phyloP scores from a whole-genome alignment of 2,113 vertebrate genomes.

The Capra hircus region DNA sequence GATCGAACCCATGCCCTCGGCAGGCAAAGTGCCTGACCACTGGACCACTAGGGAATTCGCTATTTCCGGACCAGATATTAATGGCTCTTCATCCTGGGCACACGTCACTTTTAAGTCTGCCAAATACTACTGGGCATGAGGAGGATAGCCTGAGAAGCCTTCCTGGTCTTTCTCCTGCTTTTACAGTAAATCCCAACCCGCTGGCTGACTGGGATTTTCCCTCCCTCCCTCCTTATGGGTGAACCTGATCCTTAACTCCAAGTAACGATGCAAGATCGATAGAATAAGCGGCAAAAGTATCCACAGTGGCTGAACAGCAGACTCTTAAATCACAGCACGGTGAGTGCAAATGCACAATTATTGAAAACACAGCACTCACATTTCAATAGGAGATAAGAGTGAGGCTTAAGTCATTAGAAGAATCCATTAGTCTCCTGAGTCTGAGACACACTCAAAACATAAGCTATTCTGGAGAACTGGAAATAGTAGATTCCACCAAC shows the following conservation, averaged over 20 bases:
- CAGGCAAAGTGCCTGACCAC: not conserved
- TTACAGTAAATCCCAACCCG: constrained; percentile 38
- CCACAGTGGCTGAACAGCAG: constrained; percentile 72
- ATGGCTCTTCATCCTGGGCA: not conserved
- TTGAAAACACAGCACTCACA: constrained; percentile 61
- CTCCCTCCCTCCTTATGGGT: not conserved
- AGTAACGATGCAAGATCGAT: constrained; percentile 65
- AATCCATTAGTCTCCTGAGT: constrained; percentile 41
- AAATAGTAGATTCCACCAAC: not conserved
- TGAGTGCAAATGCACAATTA: constrained; percentile 67
- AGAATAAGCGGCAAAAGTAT: constrained; percentile 72
- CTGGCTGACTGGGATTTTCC: constrained; percentile 46
- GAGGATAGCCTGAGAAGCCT: constrained; percentile 44
- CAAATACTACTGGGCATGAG: constrained; percentile 32
- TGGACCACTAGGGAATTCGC: not conserved
- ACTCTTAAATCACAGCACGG: constrained; percentile 61
- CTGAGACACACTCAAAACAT: not conserved
- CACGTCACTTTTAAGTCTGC: constrained; percentile 47
- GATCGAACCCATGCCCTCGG: fast-evolving
- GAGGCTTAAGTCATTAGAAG: constrained; percentile 51
- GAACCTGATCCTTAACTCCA: constrained; percentile 58
- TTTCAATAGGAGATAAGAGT: constrained; percentile 54
- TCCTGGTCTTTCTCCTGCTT: constrained; percentile 58
- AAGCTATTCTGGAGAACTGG: not conserved
- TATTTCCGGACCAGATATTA: constrained; percentile 58